A percentile compares a stretch with the other conserved stretches of the same genome.
phyloP scores from a whole-genome alignment of 2,888 invertebrate species.

The Tiphia femorata region DNA sequence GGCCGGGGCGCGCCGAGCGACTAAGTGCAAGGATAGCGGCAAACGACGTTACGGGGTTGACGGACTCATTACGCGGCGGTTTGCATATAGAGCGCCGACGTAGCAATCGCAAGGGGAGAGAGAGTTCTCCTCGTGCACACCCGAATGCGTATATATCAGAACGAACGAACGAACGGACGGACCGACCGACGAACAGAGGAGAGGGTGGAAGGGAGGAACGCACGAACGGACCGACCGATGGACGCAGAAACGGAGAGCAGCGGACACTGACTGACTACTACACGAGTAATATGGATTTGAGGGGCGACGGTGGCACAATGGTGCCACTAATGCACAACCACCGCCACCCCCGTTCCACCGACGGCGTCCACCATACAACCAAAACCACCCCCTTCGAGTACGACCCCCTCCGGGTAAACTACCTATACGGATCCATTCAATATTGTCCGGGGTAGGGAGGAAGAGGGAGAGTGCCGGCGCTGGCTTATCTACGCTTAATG shows the following conservation, averaged over 20 bases:
- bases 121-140: slow-evolving; percentile 42
- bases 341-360: slow-evolving; percentile 18
- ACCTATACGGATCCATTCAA: slow-evolving; percentile 62
- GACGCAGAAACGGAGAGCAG: slow-evolving; percentile 35
- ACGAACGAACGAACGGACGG: slow-evolving; percentile 32
- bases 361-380: slow-evolving; percentile 20
- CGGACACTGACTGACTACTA: slow-evolving; percentile 64
- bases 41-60: slow-evolving; percentile 67
- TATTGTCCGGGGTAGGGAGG: slow-evolving; percentile 64
- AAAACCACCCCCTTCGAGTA: slow-evolving; percentile 9
- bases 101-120: too few relatives aligned
- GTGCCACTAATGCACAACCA: slow-evolving; percentile 66
- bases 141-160: slow-evolving; percentile 40
- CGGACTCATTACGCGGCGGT: slow-evolving; percentile 67
- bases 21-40: slow-evolving; percentile 66
- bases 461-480: slow-evolving; percentile 51
- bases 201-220: slow-evolving; percentile 14
- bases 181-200: slow-evolving; percentile 19
- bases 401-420: slow-evolving; percentile 58
- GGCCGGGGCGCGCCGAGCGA: slow-evolving; percentile 45
- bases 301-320: slow-evolving; percentile 63
- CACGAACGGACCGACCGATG: slow-evolving; percentile 17
- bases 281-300: slow-evolving; percentile 66
- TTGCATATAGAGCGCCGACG: slow-evolving; percentile 64
- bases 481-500: slow-evolving; percentile 61